A percentile compares a stretch with the other conserved stretches of the same genome.
phyloP scores from a whole-genome alignment of 2,113 vertebrate species.

The Pseudopodoces humilis region DNA sequence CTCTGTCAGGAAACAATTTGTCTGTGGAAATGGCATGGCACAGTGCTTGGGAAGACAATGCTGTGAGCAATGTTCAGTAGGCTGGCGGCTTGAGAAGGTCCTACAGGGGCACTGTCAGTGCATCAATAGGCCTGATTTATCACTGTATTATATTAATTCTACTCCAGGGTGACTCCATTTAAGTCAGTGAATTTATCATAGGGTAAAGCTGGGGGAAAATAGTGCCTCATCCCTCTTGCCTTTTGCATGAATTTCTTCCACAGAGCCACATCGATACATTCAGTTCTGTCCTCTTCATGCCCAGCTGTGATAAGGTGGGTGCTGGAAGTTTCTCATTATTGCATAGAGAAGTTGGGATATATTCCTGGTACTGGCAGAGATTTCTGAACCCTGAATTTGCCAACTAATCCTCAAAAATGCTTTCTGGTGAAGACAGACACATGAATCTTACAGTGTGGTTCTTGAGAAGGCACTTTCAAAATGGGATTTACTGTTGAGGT shows the following conservation, averaged over 20 bases:
- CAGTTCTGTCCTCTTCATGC: background rate
- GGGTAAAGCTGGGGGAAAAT: background rate
- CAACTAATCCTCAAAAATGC: background rate
- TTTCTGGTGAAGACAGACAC: slow-evolving; percentile 5
- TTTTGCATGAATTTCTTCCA: background rate
- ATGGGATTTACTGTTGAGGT: slow-evolving; percentile 5
- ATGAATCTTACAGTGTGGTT: slow-evolving; percentile 7
- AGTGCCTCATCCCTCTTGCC: background rate
- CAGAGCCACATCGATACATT: background rate
- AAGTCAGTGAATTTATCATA: slow-evolving; percentile 7
- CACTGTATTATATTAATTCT: slow-evolving; percentile 39
- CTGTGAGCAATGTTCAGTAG: slow-evolving; percentile 20
- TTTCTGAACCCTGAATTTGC: background rate
- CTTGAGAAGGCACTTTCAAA: slow-evolving; percentile 19
- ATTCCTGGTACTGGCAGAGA: background rate
- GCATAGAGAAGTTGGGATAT: background rate
- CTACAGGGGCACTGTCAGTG: slow-evolving; percentile 52
- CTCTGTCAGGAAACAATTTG: slow-evolving; percentile 63
- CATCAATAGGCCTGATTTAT: slow-evolving; percentile 54
- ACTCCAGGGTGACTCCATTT: slow-evolving; percentile 26
- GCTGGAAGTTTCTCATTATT: background rate
- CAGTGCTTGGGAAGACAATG: slow-evolving; percentile 44
- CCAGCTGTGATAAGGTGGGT: background rate
- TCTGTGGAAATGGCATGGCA: slow-evolving; percentile 50
- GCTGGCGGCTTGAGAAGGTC: slow-evolving; percentile 19